phyloP scores from a whole-genome alignment of 2,113 vertebrate genomes.

The Nicator chloris region DNA sequence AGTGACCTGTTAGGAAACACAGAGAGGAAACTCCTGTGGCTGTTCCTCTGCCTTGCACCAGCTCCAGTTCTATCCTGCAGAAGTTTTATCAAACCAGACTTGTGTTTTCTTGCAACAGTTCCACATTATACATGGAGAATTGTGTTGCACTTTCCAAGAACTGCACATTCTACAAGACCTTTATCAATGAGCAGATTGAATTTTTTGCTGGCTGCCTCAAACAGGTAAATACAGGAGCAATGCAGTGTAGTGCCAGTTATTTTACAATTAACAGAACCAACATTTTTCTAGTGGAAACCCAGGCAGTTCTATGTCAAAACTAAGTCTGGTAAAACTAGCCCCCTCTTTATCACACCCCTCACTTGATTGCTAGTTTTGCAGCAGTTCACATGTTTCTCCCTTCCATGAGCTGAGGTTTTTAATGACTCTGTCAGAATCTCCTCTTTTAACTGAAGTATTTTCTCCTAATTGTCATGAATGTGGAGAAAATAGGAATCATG shows the following conservation, averaged over 20 bases:
- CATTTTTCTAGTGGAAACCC: background rate
- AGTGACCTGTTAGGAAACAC: background rate
- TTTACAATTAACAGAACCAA: background rate
- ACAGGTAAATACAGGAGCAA: background rate
- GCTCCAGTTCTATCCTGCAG: background rate
- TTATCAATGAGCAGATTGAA: background rate
- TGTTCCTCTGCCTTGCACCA: background rate
- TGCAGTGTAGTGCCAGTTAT: background rate
- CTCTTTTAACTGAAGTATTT: background rate
- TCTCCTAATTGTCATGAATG: background rate
- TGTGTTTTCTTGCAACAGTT: background rate
- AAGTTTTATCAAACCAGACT: background rate
- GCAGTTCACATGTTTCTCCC: background rate
- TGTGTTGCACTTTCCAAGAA: background rate
- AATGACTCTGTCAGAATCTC: background rate
- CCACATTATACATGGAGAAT: background rate
- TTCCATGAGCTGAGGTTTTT: background rate
- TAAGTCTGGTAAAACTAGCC: background rate
- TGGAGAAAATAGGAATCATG: background rate
- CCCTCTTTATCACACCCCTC: background rate
- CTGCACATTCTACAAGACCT: background rate
- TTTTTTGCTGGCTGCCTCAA: background rate
- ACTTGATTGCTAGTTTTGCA: background rate
- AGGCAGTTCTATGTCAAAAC: background rate
- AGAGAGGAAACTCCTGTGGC: background rate